phyloP scores from a whole-genome alignment of 2,888 invertebrate species.

The Folsomia manolachei region DNA sequence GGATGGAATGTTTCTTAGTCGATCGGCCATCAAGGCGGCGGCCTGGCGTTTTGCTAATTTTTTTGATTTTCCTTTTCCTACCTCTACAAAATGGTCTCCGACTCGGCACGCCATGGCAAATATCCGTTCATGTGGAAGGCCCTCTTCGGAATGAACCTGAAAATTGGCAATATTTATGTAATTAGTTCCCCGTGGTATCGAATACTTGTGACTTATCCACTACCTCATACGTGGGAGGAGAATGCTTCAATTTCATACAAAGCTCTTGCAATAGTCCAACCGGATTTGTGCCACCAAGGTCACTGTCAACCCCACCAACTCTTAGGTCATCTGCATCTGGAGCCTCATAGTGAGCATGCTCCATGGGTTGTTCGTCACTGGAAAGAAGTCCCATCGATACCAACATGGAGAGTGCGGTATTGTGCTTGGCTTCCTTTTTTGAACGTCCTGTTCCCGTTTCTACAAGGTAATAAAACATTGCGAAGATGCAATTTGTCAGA shows the following conservation, averaged over 20 bases:
- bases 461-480: too few species aligned
- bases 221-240: constrained; percentile 89
- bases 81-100: constrained; percentile 48
- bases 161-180: too few species aligned
- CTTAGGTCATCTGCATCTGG: constrained; percentile 35
- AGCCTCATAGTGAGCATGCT: constrained; percentile 35
- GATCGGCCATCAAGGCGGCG: constrained; percentile 69
- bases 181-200: too few species aligned
- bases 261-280: constrained; percentile 90
- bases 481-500: too few species aligned
- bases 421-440: constrained; percentile 96
- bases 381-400: constrained; percentile 62
- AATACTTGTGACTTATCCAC: too few species aligned
- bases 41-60: constrained; percentile 95
- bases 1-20: constrained; percentile 72
- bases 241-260: constrained; percentile 94
- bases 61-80: constrained; percentile 87
- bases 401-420: constrained; percentile 86
- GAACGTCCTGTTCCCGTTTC: constrained; percentile 91
- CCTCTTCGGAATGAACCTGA: constrained; percentile 67
- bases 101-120: constrained; percentile 90
- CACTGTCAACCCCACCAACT: constrained; percentile 31
- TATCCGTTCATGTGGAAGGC: constrained; percentile 87
- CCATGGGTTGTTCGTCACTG: constrained; percentile 32
- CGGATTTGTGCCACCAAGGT: constrained; percentile 68